These are phyloP conservation scores for Melanotaenia pygmaea DNA, from an alignment of 2,797 vertebrate genomes.

Conservation along the genomic window DNA sequence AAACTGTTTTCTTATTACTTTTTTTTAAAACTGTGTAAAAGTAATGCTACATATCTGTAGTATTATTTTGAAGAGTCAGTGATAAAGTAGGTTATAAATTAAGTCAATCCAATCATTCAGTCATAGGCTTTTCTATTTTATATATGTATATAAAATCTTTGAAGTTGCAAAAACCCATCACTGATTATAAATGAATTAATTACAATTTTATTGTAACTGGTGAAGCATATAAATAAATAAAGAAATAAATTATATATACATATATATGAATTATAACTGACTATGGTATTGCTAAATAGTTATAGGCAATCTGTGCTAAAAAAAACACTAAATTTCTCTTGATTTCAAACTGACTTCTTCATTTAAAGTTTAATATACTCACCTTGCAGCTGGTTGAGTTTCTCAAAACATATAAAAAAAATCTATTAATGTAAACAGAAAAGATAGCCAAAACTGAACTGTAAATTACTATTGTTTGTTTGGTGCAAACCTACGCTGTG, in stretches of 20 bases:
- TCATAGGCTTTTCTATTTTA: not conserved
- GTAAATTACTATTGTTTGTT: constrained; percentile 43
- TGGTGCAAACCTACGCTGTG: constrained; percentile 26
- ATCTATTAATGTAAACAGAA: constrained; percentile 15
- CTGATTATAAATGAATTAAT: too few relatives aligned
- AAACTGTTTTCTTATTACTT: too few relatives aligned
- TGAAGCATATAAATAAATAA: not conserved
- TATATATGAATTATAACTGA: not conserved
- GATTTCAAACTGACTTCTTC: not conserved
- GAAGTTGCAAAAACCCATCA: too few relatives aligned
- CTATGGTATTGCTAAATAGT: not conserved
- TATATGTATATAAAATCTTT: too few relatives aligned
- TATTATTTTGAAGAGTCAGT: too few relatives aligned
- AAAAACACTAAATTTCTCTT: not conserved
- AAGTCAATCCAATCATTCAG: not conserved
- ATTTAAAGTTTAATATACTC: not conserved
- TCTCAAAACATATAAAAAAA: not conserved
- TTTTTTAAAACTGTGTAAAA: too few relatives aligned
- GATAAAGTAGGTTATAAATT: not conserved
- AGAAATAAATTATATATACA: too few relatives aligned
- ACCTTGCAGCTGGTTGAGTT: not conserved
- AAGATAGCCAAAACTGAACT: constrained; percentile 11
- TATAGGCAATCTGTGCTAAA: not conserved
- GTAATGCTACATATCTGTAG: too few relatives aligned
- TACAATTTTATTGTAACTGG: not conserved